Evolutionary conservation across 2,797 vertebrate genomes (phyloP).

Genomic region (Otus scops): DNA sequence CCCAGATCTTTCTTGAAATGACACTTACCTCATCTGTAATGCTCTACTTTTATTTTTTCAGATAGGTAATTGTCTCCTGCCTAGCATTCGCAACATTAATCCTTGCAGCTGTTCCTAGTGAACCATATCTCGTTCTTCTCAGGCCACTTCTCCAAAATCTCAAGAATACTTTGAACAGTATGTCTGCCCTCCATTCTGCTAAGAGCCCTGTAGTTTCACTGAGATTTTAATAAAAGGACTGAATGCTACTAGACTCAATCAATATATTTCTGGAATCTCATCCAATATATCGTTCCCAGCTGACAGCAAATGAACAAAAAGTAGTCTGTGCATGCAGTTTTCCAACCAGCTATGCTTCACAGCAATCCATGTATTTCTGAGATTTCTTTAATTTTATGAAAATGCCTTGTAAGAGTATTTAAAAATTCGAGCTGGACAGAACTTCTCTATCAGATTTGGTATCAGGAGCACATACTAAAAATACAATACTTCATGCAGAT

Average conservation of each 20-base stretch:
- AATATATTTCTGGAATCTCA: neutral
- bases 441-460: neutral
- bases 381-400: neutral
- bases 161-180: neutral
- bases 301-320: neutral
- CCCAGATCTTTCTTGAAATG: neutral
- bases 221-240: neutral
- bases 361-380: neutral
- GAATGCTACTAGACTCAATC: neutral
- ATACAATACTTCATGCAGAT: neutral
- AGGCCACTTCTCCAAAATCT: neutral
- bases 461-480: neutral
- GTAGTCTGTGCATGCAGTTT: neutral
- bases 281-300: neutral
- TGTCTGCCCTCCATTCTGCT: neutral
- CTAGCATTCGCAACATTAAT: neutral
- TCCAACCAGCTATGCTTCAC: neutral
- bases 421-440: neutral
- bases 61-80: neutral
- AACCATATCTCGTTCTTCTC: neutral
- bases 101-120: neutral
- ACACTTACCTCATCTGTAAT: neutral
- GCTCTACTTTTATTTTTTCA: slow-evolving; percentile 12
- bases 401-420: neutral
- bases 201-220: neutral